Evolutionary conservation across 2,888 invertebrate genomes (phyloP).

Genomic region (Drosophila atripex): DNA sequence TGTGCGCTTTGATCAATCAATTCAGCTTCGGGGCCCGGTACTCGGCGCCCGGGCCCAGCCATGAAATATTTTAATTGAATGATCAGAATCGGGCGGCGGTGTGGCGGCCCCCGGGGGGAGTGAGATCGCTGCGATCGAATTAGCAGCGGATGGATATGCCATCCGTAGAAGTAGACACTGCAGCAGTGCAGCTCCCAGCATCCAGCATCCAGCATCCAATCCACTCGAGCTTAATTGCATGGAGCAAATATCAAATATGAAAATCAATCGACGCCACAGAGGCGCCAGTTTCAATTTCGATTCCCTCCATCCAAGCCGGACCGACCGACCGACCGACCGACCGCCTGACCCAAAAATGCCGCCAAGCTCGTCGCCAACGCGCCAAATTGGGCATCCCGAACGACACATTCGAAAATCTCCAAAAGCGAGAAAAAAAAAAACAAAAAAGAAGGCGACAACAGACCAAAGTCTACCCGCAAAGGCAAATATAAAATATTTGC

Average conservation of each 20-base stretch:
- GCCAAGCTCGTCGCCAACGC: conserved; percentile 54
- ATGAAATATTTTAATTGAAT: conserved; percentile 79
- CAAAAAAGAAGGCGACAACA: conserved; percentile 1
- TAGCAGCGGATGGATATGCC: conserved; percentile 29
- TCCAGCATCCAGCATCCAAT: conserved; percentile 2
- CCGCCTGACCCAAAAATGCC: conserved; percentile 72
- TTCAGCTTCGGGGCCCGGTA: conserved; percentile 61
- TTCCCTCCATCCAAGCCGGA: conserved; percentile 35
- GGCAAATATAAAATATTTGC: conserved; percentile 55
- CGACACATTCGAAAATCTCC: conserved; percentile 10
- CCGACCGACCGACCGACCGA: conserved; percentile 71
- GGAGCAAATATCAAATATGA: conserved; percentile 40
- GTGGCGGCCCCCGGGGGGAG: not conserved
- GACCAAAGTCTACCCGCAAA: conserved; percentile 34
- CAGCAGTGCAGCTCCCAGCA: conserved; percentile 2
- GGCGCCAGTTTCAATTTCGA: conserved; percentile 65
- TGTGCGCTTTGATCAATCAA: conserved; percentile 76
- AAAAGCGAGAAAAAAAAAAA: conserved; percentile 11
- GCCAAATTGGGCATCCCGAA: conserved; percentile 69
- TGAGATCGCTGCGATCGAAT: conserved; percentile 37
- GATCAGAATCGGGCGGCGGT: conserved; percentile 70
- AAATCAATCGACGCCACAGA: conserved; percentile 62
- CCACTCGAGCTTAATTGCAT: conserved; percentile 33
- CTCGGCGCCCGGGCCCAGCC: conserved; percentile 48
- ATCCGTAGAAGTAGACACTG: conserved; percentile 13